Conservation (phyloP, 2,888 invertebrate species). For the Stenchaetothrips biformis region DNA sequence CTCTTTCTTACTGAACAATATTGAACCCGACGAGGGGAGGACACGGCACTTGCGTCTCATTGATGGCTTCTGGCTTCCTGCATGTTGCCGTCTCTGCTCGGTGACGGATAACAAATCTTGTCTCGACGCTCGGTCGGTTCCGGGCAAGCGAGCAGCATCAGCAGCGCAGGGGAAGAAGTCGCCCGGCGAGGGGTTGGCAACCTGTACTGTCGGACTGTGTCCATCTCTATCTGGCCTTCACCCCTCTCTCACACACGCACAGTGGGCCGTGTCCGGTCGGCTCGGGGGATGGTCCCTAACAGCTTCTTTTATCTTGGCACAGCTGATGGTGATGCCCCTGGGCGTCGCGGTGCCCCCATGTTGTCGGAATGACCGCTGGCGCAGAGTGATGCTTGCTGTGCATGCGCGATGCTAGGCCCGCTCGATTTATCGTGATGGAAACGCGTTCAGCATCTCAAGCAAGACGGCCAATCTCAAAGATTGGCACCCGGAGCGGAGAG, state of each 20-base stretch:
- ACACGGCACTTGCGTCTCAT: neutral
- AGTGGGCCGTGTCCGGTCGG: neutral
- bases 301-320: constrained; percentile 14
- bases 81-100: neutral
- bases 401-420: no score
- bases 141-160: neutral
- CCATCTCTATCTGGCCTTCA: neutral
- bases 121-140: neutral
- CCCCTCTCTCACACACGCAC: neutral
- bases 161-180: neutral
- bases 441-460: no score
- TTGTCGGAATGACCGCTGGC: neutral
- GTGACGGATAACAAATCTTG: constrained; percentile 23
- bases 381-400: no score
- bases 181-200: neutral
- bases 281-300: neutral
- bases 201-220: neutral
- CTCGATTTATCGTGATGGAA: no score
- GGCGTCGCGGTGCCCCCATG: neutral
- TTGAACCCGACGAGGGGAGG: neutral
- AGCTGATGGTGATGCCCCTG: neutral
- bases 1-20: neutral
- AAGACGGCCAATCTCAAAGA: no score
- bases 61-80: constrained; percentile 22
- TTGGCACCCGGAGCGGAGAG: no score